Evolutionary conservation across 2,797 vertebrate species (phyloP), one percentile per base, ranked within the genome.

Genomic region (Gymnoscopelus braueri): DNA sequence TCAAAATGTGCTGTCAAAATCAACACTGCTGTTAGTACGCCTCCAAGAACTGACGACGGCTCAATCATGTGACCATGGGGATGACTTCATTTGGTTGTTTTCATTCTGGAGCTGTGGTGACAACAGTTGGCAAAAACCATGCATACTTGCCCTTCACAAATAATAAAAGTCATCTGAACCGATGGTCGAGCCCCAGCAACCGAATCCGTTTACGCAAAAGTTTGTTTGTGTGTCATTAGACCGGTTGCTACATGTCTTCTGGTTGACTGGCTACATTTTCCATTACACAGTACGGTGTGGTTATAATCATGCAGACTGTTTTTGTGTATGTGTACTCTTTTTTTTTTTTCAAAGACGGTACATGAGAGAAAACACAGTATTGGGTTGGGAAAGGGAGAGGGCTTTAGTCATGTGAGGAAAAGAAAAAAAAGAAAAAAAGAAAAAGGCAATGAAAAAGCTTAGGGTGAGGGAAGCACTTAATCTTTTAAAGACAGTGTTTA

Each of bases 61-160:
- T 77, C 71, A 54, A 66, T 81, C 75, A 72, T 71, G 77, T 75
- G 59, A 83, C 74, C 19, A 19, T 23, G 1, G 59, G 84, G 84
- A 90, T 86, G 84, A 90, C 75, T 78, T 88, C 83, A 86, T 44
- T 44, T 74, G 23, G 55, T 55, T 86, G 81, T 87, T 87, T 86
- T 87, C 77, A 76, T 81, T 85, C 50, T 71, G 48, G 47, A 75
- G 74, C 62, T 74, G 84, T 66, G 86, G 77, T 61, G 65, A 81
- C 69, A 82, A 84, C 49, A 72, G 58, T 78, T 83, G 86, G 87
- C 82, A 80, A 82, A 79, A 83, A 75, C 68, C 2, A 14, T 69
- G 75, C 82, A 84, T 81, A 65, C 68, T 79, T 76, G 63, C 74
- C 79, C 69, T 60, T 83, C 75, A 63, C 66, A 63, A 82, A 84